Evolutionary conservation across 2,888 invertebrate genomes (phyloP).

Genomic region (Noctua janthe): DNA sequence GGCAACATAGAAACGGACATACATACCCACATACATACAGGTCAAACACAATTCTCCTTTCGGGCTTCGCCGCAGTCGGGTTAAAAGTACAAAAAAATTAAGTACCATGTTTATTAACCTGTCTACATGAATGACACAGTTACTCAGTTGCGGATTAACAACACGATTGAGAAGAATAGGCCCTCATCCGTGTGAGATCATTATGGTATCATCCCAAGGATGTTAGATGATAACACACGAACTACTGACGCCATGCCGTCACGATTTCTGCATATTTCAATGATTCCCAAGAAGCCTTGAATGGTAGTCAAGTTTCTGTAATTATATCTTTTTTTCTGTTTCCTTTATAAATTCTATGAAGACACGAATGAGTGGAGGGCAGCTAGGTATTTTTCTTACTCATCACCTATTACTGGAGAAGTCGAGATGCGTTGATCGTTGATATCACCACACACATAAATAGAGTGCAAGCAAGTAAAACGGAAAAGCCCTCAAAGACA

Average conservation of each 20-base stretch:
- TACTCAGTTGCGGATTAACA: constrained; percentile 12
- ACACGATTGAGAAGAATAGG: constrained; percentile 42
- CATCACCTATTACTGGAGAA: background rate
- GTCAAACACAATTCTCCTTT: too few species aligned
- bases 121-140: constrained; percentile 4
- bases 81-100: background rate
- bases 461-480: background rate
- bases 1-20: too few species aligned
- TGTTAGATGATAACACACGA: constrained; percentile 66
- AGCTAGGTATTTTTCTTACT: constrained; percentile 5
- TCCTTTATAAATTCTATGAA: constrained; percentile 44
- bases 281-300: constrained; percentile 32
- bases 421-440: background rate
- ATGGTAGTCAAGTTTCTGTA: constrained; percentile 44
- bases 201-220: constrained; percentile 68
- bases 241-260: constrained; percentile 63
- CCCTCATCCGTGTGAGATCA: constrained; percentile 65
- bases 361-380: constrained; percentile 31
- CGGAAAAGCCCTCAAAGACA: background rate
- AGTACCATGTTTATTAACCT: constrained; percentile 18
- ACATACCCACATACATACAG: too few species aligned
- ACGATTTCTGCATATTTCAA: constrained; percentile 63
- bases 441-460: background rate
- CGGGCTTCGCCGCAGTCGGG: too few species aligned
- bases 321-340: constrained; percentile 48